A percentile compares a stretch with the other conserved stretches of the same genome.
Conservation (phyloP, 2,888 invertebrate species). For the Hyalella azteca region DNA sequence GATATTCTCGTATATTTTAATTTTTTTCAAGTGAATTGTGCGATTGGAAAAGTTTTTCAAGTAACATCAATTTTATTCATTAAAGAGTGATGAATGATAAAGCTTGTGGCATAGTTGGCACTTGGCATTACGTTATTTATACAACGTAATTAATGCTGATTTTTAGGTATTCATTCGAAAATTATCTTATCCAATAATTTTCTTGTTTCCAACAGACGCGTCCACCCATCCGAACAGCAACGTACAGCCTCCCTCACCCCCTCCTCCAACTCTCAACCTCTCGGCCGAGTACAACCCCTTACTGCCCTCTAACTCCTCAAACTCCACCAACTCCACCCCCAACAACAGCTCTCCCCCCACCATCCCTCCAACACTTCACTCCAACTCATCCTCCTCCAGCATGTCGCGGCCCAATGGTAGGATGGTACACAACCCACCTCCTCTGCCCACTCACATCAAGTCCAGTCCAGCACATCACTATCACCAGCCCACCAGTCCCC, state of each 20-base stretch:
- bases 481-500: conserved; percentile 2
- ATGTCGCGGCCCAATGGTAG: conserved; percentile 3
- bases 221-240: background rate
- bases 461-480: conserved; percentile 19
- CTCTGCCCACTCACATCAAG: background rate
- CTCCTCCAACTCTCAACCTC: conserved; percentile 3
- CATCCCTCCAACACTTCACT: background rate
- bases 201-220: background rate
- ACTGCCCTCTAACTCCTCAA: conserved; percentile 27
- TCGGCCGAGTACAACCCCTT: conserved; percentile 23
- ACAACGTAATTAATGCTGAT: background rate
- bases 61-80: too few species aligned
- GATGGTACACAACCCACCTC: background rate
- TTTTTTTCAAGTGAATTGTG: too few species aligned
- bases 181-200: background rate
- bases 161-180: background rate
- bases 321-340: conserved; percentile 21
- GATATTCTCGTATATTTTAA: too few species aligned
- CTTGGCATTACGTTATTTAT: background rate
- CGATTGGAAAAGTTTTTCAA: too few species aligned
- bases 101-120: too few species aligned
- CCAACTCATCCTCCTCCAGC: background rate
- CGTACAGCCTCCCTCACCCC: background rate
- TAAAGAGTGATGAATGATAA: too few species aligned
- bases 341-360: conserved; percentile 11